A percentile compares a stretch with the other conserved stretches of the same genome.
Conservation (phyloP, 2,113 vertebrate species). For the Dicaeum eximium region DNA sequence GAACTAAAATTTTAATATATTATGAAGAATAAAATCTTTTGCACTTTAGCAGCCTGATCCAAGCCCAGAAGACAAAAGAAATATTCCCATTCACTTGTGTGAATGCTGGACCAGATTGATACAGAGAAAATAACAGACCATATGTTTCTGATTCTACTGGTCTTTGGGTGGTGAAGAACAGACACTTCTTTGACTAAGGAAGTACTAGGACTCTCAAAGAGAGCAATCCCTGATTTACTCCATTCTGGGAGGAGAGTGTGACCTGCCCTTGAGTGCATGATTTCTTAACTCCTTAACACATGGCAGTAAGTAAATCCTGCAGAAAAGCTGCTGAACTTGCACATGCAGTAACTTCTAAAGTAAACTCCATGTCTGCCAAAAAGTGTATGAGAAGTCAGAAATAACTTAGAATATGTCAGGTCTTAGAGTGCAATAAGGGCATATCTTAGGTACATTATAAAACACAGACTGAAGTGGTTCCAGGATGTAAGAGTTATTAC, state of each 20-base stretch:
- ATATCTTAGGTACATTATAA: slow-evolving; percentile 30
- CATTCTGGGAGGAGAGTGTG: neutral
- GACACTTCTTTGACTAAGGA: neutral
- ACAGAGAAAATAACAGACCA: neutral
- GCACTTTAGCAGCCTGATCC: neutral
- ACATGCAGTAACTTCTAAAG: slow-evolving; percentile 63
- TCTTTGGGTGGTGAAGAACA: neutral
- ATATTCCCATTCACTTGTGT: neutral
- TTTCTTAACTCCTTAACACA: slow-evolving; percentile 46
- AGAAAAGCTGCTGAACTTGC: slow-evolving; percentile 61
- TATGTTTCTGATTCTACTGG: slow-evolving; percentile 3
- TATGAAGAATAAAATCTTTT: neutral
- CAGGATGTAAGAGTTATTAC: neutral
- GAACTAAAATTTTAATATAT: neutral
- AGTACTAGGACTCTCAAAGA: neutral
- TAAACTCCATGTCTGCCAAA: slow-evolving; percentile 61
- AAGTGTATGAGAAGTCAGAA: slow-evolving; percentile 42
- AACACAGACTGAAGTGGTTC: slow-evolving; percentile 31
- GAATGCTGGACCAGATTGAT: neutral
- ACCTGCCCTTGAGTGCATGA: neutral
- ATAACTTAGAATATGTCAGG: slow-evolving; percentile 57
- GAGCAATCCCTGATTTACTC: neutral
- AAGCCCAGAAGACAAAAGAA: neutral
- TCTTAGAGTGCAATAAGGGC: slow-evolving; percentile 50
- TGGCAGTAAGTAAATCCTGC: slow-evolving; percentile 5